Percentiles rank a stretch among this genome's conserved stretches.
Evolutionary conservation across 2,888 invertebrate genomes (phyloP).

Genomic region (Polydrusus pterygomalis): DNA sequence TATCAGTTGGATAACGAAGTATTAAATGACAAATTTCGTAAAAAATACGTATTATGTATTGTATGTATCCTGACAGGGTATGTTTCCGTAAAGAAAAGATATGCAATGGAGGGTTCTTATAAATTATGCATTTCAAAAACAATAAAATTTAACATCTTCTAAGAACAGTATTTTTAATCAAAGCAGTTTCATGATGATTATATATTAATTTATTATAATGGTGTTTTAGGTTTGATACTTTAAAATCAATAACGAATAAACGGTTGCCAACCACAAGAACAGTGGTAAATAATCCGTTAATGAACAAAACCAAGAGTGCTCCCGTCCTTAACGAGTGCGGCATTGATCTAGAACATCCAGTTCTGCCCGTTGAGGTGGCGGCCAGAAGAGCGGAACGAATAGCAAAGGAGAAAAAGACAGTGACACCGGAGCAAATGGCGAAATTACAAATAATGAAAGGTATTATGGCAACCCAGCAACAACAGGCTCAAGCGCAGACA

Average conservation of each 20-base stretch:
- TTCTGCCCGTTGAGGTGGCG: conserved; percentile 88
- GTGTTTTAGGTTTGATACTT: conserved; percentile 73
- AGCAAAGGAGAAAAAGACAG: conserved; percentile 84
- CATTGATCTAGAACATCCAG: conserved; percentile 88
- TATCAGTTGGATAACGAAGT: no score
- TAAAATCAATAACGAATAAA: conserved; percentile 84
- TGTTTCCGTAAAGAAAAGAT: no score
- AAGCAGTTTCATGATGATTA: no score
- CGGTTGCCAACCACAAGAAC: conserved; percentile 82
- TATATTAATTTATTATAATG: no score
- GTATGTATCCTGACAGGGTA: no score
- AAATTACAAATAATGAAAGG: conserved; percentile 66
- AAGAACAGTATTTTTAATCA: no score
- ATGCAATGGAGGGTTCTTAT: no score
- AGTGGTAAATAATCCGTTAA: conserved; percentile 79
- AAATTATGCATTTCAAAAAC: no score
- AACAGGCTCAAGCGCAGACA: conserved; percentile 23
- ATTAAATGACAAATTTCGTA: no score
- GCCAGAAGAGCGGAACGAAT: conserved; percentile 88
- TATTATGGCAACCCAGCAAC: conserved; percentile 61
- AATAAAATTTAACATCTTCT: no score
- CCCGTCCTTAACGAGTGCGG: conserved; percentile 89
- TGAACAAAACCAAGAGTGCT: conserved; percentile 88
- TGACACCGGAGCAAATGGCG: conserved; percentile 65
- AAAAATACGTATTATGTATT: no score